Conservation (phyloP, 1,140 invertebrate species). For the Drosophila tropicalis region DNA sequence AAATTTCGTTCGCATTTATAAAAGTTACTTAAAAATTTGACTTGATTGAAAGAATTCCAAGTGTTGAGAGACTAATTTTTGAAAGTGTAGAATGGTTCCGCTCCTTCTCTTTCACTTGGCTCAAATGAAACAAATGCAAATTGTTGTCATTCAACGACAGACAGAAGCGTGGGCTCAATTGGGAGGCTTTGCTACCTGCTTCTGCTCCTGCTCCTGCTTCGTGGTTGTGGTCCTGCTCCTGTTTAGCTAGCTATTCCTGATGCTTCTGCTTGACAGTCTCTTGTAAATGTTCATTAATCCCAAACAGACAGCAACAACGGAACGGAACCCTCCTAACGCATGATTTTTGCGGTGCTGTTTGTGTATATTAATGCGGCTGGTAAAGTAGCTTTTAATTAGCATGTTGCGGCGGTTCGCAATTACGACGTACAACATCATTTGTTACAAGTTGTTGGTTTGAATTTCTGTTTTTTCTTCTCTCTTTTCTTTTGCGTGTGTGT, state of each 20-base stretch:
- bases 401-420: constrained; percentile 68
- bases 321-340: constrained; percentile 32
- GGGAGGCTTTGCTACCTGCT: constrained; percentile 29
- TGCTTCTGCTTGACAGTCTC: constrained; percentile 8
- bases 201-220: constrained; percentile 24
- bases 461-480: constrained; percentile 59
- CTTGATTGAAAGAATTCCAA: not conserved
- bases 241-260: not conserved
- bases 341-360: constrained; percentile 72
- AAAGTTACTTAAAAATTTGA: too few species aligned
- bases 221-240: not conserved
- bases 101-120: not conserved
- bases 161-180: constrained; percentile 10
- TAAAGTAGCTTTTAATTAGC: constrained; percentile 79
- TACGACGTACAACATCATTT: constrained; percentile 35
- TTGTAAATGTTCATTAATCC: constrained; percentile 62
- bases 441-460: constrained; percentile 56
- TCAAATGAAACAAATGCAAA: constrained; percentile 74
- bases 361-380: constrained; percentile 77
- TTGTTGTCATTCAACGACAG: constrained; percentile 67
- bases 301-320: constrained; percentile 31
- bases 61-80: not conserved
- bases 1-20: too few species aligned
- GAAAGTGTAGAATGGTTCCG: not conserved
- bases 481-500: not conserved